These are phyloP conservation scores for Enteromius afrohamiltoni DNA, from an alignment of 2,797 vertebrate species.

Conservation along the genomic window DNA sequence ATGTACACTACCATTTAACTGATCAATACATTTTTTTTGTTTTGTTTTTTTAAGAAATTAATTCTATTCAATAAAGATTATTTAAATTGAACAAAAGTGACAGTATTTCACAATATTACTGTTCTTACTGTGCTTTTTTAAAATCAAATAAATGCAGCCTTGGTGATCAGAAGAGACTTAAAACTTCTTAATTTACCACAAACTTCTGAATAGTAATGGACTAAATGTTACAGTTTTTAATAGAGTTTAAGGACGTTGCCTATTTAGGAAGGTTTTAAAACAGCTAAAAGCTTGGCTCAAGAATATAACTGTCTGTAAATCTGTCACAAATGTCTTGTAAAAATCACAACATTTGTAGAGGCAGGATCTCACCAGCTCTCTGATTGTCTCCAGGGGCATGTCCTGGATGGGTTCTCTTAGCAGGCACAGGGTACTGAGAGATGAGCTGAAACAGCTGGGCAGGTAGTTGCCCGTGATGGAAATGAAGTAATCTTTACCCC, in stretches of 20 bases:
- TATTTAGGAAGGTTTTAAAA: not conserved
- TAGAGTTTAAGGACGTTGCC: not conserved
- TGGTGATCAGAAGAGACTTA: not conserved
- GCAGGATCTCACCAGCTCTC: constrained; percentile 55
- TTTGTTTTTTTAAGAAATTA: too few relatives aligned
- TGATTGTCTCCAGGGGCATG: constrained; percentile 74
- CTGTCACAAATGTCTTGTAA: not conserved
- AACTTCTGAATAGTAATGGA: not conserved
- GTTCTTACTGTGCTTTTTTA: not conserved
- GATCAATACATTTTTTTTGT: too few relatives aligned
- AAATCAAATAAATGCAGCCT: not conserved
- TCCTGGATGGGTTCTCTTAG: constrained; percentile 92
- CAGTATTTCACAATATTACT: not conserved
- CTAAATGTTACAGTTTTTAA: too few relatives aligned
- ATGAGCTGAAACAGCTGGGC: constrained; percentile 92
- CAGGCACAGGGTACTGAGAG: constrained; percentile 84
- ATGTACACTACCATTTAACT: too few relatives aligned
- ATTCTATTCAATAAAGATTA: too few relatives aligned
- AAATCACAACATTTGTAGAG: not conserved
- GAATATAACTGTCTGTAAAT: not conserved
- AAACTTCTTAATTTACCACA: not conserved
- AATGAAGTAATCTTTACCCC: constrained; percentile 98
- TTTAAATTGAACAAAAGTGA: too few relatives aligned
- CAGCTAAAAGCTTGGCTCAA: not conserved
- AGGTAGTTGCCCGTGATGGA: constrained; percentile 91